Percentiles rank a stretch among this genome's conserved stretches.
phyloP scores from a whole-genome alignment of 2,797 vertebrate genomes.

The Eupleurogrammus muticus region DNA sequence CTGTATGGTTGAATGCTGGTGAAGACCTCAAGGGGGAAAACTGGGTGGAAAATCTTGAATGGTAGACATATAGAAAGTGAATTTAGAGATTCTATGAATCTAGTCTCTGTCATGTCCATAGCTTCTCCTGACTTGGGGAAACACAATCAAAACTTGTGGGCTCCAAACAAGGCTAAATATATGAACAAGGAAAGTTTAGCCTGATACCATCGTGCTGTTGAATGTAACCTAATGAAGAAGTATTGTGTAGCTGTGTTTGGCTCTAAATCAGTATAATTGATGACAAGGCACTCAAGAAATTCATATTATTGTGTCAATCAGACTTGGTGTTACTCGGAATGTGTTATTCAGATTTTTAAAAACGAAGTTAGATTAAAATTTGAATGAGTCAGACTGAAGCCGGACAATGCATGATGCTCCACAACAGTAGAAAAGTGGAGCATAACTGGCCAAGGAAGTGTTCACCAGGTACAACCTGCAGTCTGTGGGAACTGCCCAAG shows the following conservation, averaged over 20 bases:
- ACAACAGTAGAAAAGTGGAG: too few relatives aligned
- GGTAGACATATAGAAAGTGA: conserved; percentile 15
- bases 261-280: neutral
- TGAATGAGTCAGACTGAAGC: too few relatives aligned
- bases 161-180: conserved; percentile 7
- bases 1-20: conserved; percentile 44
- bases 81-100: conserved; percentile 15
- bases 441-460: too few relatives aligned
- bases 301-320: too few relatives aligned
- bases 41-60: conserved; percentile 30
- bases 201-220: neutral
- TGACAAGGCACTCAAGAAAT: too few relatives aligned
- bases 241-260: conserved; percentile 9
- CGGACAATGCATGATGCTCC: too few relatives aligned
- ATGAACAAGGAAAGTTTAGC: conserved; percentile 13
- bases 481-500: neutral
- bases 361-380: too few relatives aligned
- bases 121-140: conserved; percentile 29
- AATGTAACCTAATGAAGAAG: conserved; percentile 27
- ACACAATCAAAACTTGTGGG: neutral
- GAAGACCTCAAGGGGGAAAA: conserved; percentile 24
- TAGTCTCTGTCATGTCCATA: conserved; percentile 6
- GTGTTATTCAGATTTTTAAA: too few relatives aligned
- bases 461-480: conserved; percentile 26
- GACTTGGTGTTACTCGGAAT: too few relatives aligned